phyloP scores from a whole-genome alignment of 2,113 vertebrate species.

The Osmerus eperlanus region DNA sequence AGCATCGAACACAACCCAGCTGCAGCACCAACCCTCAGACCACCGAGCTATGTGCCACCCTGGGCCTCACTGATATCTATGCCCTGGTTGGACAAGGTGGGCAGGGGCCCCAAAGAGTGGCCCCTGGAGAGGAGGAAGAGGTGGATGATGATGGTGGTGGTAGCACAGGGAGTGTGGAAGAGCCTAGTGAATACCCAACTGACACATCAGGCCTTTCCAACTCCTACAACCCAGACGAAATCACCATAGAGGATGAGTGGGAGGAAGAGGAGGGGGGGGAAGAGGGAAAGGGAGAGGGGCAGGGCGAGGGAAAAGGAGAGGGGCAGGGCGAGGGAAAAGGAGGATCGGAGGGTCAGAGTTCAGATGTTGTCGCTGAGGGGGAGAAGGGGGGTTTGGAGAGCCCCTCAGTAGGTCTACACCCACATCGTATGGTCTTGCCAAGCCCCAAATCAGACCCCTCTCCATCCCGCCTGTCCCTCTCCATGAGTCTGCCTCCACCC shows the following conservation, averaged over 20 bases:
- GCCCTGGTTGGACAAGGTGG: conserved; percentile 68
- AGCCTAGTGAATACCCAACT: conserved; percentile 86
- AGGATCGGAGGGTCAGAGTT: conserved; percentile 43
- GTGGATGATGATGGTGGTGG: conserved; percentile 72
- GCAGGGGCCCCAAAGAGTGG: conserved; percentile 41
- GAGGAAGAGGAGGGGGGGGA: conserved; percentile 60
- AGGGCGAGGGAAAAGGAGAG: background rate
- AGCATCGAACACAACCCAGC: conserved; percentile 65
- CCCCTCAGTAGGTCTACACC: conserved; percentile 41
- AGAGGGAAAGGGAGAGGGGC: conserved; percentile 2
- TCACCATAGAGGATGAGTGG: conserved; percentile 89
- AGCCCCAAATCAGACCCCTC: conserved; percentile 60
- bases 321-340: background rate
- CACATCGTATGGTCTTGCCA: conserved; percentile 65
- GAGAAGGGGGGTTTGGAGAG: conserved; percentile 39
- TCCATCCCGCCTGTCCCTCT: conserved; percentile 50
- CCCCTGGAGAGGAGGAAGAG: conserved; percentile 56
- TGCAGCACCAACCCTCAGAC: conserved; percentile 89
- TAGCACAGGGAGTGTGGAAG: conserved; percentile 78
- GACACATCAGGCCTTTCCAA: conserved; percentile 82
- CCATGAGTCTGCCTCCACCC: conserved; percentile 52
- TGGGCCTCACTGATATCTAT: conserved; percentile 89
- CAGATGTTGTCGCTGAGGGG: conserved; percentile 80
- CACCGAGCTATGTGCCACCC: conserved; percentile 87
- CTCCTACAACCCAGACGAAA: conserved; percentile 93